Evolutionary conservation across 2,888 invertebrate species (phyloP).

Genomic region (Subacronicta megacephala): DNA sequence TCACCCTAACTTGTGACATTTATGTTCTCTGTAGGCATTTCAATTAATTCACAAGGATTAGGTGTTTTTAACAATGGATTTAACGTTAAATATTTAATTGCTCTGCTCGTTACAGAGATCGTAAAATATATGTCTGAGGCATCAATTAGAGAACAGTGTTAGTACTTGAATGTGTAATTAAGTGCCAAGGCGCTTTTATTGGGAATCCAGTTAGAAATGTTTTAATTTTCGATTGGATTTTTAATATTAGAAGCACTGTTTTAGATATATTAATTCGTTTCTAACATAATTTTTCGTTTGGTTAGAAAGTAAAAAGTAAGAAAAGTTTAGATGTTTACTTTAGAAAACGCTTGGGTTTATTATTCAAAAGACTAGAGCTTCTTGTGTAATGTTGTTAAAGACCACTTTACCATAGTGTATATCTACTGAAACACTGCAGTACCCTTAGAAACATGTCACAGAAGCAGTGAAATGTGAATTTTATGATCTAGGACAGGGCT

Average conservation of each 20-base stretch:
- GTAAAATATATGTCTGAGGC: conserved; percentile 72
- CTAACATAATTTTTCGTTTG: too few species aligned
- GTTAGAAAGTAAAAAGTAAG: background rate
- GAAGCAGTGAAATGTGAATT: background rate
- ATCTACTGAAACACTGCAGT: too few species aligned
- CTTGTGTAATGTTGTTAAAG: too few species aligned
- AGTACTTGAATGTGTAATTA: conserved; percentile 75
- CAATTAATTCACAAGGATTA: conserved; percentile 64
- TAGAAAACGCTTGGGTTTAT: background rate
- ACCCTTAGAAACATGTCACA: too few species aligned
- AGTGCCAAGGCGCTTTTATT: conserved; percentile 65
- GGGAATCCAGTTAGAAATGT: conserved; percentile 62
- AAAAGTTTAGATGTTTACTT: background rate
- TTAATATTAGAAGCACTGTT: conserved; percentile 6
- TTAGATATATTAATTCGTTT: background rate
- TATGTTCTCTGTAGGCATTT: conserved; percentile 53
- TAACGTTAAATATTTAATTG: conserved; percentile 74
- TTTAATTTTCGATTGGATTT: conserved; percentile 34
- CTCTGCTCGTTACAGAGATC: conserved; percentile 66
- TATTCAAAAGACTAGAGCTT: background rate
- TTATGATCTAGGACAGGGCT: too few species aligned
- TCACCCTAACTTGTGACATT: conserved; percentile 51
- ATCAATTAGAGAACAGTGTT: conserved; percentile 75
- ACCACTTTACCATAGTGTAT: too few species aligned
- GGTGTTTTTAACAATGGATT: conserved; percentile 58